Evolutionary conservation across 2,113 vertebrate genomes (phyloP).

Genomic region (Cettia cetti): DNA sequence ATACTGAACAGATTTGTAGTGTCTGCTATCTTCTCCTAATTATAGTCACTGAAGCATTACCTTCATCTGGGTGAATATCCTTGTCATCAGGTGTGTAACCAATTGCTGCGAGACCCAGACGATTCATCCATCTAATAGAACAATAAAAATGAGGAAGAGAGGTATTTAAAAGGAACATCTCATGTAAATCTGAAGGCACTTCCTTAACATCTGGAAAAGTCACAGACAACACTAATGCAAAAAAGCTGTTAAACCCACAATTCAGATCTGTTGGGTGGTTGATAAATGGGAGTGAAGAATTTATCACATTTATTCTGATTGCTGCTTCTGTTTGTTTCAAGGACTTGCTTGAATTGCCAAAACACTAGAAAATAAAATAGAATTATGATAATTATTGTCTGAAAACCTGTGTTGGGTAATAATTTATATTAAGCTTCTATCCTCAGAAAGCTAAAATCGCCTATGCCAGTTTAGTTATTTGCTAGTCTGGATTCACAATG

Average conservation of each 20-base stretch:
- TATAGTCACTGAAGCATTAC: conserved; percentile 64
- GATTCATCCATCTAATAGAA: conserved; percentile 87
- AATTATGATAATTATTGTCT: neutral
- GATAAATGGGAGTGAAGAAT: neutral
- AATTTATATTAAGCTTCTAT: neutral
- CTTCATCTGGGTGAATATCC: conserved; percentile 88
- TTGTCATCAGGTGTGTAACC: conserved; percentile 93
- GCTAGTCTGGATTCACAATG: neutral
- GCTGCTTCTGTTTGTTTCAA: neutral
- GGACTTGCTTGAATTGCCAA: neutral
- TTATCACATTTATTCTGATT: neutral
- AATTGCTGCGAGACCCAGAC: conserved; percentile 87
- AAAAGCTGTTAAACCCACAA: neutral
- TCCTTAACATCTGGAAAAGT: neutral
- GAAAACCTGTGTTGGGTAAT: neutral
- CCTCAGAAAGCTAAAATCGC: neutral
- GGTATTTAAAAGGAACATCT: neutral
- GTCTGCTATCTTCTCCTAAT: neutral
- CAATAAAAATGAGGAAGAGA: neutral
- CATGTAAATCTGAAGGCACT: neutral
- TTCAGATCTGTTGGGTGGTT: neutral
- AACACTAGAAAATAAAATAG: neutral
- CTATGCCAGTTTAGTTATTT: neutral
- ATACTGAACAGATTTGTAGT: neutral
- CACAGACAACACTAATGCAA: neutral